Evolutionary conservation across 2,113 vertebrate species (phyloP).

Genomic region (Podilymbus podiceps): DNA sequence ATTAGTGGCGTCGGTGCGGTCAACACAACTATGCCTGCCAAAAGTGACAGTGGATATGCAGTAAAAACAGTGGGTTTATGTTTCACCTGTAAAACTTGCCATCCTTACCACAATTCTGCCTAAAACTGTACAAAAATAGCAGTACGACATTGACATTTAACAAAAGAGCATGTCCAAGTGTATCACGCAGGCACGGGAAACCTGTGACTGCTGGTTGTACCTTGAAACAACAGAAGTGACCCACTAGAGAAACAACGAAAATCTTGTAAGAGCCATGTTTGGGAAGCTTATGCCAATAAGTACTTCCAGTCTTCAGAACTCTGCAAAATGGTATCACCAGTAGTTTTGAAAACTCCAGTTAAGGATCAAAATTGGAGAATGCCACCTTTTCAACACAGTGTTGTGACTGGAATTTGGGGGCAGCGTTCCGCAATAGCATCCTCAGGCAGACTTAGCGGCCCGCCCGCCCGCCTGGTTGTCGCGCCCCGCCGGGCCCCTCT

Average conservation of each 20-base stretch:
- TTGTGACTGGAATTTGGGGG: background rate
- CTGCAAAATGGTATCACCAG: background rate
- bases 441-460: accelerated
- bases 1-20: background rate
- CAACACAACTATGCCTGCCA: background rate
- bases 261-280: background rate
- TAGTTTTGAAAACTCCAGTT: background rate
- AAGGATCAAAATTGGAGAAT: background rate
- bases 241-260: background rate
- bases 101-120: background rate
- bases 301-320: background rate
- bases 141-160: background rate
- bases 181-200: background rate
- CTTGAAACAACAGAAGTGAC: background rate
- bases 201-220: background rate
- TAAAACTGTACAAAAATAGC: background rate
- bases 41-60: background rate
- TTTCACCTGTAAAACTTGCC: background rate
- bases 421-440: background rate
- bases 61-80: background rate
- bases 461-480: accelerated
- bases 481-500: accelerated
- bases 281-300: background rate
- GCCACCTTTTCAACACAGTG: background rate
- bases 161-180: background rate